phyloP scores from a whole-genome alignment of 2,888 invertebrate species.

The Epinotia nisella region DNA sequence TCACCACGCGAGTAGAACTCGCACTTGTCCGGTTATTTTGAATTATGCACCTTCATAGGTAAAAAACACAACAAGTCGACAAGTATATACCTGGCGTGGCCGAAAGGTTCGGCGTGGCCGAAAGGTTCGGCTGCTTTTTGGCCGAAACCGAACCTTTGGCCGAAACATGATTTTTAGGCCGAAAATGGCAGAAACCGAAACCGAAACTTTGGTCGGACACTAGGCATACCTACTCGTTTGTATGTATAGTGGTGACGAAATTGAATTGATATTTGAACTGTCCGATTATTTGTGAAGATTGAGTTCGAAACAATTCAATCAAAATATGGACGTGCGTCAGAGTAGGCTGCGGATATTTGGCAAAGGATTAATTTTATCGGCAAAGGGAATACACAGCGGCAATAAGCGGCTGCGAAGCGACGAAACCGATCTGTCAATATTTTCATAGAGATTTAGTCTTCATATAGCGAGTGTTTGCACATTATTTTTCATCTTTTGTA shows the following conservation, averaged over 20 bases:
- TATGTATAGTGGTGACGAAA: conserved; percentile 52
- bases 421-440: conserved; percentile 47
- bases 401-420: conserved; percentile 63
- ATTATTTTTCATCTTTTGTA: conserved; percentile 33
- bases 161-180: no score
- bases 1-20: no score
- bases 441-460: conserved; percentile 40
- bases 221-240: no score
- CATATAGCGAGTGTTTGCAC: conserved; percentile 10
- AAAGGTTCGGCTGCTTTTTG: no score
- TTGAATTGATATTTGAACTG: conserved; percentile 73
- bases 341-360: conserved; percentile 66
- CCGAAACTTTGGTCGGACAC: no score
- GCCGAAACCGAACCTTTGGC: no score
- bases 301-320: conserved; percentile 78
- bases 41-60: no score
- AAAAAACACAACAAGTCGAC: no score
- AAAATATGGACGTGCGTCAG: conserved; percentile 68
- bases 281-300: conserved; percentile 73
- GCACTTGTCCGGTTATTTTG: no score
- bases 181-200: no score
- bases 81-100: no score
- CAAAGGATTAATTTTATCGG: conserved; percentile 77
- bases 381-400: conserved; percentile 63
- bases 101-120: no score